A percentile compares a stretch with the other conserved stretches of the same genome.
Conservation (phyloP, 2,888 invertebrate genomes). For the Leptinotarsa peninsularis region DNA sequence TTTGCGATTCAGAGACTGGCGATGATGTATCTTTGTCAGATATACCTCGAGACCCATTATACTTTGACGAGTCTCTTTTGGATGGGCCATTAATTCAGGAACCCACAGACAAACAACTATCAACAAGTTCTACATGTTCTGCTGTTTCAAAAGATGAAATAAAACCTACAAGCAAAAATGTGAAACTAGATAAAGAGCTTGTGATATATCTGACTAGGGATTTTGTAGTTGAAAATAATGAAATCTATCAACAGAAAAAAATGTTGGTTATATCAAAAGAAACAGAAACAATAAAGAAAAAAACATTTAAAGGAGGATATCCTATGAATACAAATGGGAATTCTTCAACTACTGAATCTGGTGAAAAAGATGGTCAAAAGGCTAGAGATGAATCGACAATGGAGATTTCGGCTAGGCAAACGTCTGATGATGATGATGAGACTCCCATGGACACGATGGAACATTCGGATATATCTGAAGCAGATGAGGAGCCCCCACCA, state of each 20-base stretch:
- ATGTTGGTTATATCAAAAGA: neutral
- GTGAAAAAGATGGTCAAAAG: too few relatives aligned
- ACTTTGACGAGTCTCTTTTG: neutral
- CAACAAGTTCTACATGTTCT: neutral
- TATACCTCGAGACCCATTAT: neutral
- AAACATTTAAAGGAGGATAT: neutral
- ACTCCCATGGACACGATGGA: conserved; percentile 1
- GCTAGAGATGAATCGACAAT: too few relatives aligned
- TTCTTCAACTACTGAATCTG: too few relatives aligned
- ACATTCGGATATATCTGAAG: neutral
- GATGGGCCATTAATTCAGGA: neutral
- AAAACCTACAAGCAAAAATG: neutral
- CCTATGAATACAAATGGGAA: neutral
- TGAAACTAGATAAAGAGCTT: neutral
- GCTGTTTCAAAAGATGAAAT: neutral
- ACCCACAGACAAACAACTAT: neutral
- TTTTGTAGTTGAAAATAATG: neutral
- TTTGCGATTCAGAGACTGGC: neutral
- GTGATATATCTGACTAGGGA: neutral
- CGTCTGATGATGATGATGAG: conserved; percentile 2
- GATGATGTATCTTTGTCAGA: neutral
- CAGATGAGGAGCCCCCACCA: neutral
- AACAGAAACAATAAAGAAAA: neutral
- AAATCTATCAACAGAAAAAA: neutral
- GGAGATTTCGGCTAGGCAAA: neutral